Percentiles rank a stretch among this genome's conserved stretches.
These are phyloP conservation scores for Rambutsinella grinnellia DNA, from an alignment of 2,888 invertebrate species.

Conservation along the genomic window DNA sequence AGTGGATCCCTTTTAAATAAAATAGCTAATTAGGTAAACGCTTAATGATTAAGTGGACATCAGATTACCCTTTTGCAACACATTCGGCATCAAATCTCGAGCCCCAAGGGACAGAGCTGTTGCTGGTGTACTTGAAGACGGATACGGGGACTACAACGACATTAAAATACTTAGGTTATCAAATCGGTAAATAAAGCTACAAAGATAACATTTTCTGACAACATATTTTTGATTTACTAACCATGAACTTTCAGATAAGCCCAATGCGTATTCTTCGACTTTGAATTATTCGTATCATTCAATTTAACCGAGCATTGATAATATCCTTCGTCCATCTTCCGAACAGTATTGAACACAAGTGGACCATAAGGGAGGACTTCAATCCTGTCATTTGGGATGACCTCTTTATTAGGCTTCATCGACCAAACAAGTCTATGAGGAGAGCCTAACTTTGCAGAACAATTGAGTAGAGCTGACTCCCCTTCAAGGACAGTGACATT, in stretches of 20 bases:
- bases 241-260: constrained; percentile 61
- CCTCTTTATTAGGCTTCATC: constrained; percentile 60
- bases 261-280: constrained; percentile 64
- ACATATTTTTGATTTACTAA: constrained; percentile 15
- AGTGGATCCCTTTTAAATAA: too few species aligned
- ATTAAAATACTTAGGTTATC: neutral
- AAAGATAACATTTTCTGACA: neutral
- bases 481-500: constrained; percentile 56
- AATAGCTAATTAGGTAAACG: too few species aligned
- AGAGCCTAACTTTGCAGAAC: constrained; percentile 46
- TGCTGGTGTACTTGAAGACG: constrained; percentile 61
- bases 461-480: constrained; percentile 59
- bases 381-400: constrained; percentile 57
- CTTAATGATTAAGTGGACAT: too few species aligned
- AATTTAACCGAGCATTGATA: constrained; percentile 64
- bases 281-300: constrained; percentile 56
- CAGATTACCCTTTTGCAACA: constrained; percentile 61
- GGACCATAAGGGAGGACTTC: constrained; percentile 62
- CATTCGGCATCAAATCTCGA: constrained; percentile 65
- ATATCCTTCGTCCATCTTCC: constrained; percentile 64
- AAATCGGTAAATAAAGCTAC: neutral
- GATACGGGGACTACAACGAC: constrained; percentile 58
- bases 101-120: constrained; percentile 64
- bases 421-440: constrained; percentile 56
- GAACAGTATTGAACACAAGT: constrained; percentile 58